A percentile compares a stretch with the other conserved stretches of the same genome.
Evolutionary conservation across 2,888 invertebrate genomes (phyloP).

Genomic region (Dendrolimus pini): DNA sequence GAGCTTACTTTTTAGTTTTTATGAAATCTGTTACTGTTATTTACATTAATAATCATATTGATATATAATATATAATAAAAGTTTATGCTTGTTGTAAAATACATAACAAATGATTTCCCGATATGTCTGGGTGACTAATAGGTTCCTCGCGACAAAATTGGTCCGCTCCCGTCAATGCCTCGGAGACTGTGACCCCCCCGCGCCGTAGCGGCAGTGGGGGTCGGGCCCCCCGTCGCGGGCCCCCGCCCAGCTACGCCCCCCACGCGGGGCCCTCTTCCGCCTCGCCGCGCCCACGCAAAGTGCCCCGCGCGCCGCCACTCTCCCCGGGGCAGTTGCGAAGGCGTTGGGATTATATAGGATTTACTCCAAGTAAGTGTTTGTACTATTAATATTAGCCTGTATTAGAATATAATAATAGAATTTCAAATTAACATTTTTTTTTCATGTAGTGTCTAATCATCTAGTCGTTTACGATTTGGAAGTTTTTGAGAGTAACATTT

Average conservation of each 20-base stretch:
- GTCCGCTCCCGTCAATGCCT: neutral
- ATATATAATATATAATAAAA: too few relatives aligned
- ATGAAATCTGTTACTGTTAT: too few relatives aligned
- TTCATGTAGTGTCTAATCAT: too few relatives aligned
- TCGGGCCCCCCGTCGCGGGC: conserved; percentile 8
- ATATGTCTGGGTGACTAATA: neutral
- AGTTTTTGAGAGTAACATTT: too few relatives aligned
- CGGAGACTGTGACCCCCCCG: conserved; percentile 7
- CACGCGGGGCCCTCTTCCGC: conserved; percentile 9
- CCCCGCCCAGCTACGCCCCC: conserved; percentile 5
- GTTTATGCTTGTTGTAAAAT: too few relatives aligned
- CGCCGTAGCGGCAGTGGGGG: conserved; percentile 5
- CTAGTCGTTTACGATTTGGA: too few relatives aligned
- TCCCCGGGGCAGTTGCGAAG: conserved; percentile 49
- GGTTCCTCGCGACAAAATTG: neutral
- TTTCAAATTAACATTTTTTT: too few relatives aligned
- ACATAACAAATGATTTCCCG: too few relatives aligned
- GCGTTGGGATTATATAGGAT: conserved; percentile 15
- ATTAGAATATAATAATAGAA: too few relatives aligned
- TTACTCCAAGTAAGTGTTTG: conserved; percentile 4
- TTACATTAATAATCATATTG: too few relatives aligned
- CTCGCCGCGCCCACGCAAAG: conserved; percentile 12
- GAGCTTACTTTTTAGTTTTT: too few relatives aligned
- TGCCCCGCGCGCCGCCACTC: conserved; percentile 25
- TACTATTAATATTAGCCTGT: neutral